Conservation (phyloP, 1,140 invertebrate genomes). For the Drosophila subpulchrella region DNA sequence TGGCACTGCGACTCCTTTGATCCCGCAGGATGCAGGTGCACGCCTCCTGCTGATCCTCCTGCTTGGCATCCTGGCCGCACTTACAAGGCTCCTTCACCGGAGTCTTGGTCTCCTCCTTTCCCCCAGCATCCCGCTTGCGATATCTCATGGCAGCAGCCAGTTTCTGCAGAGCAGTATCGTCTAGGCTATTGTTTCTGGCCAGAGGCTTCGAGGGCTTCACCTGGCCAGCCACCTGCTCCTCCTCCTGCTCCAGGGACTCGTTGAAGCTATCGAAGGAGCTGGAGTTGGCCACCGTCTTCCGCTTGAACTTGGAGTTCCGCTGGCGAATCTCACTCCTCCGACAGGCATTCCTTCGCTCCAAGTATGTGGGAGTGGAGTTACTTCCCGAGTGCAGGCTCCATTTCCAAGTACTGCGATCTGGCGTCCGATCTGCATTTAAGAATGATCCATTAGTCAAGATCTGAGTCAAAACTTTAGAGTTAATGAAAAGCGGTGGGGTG, state of each 20-base stretch:
- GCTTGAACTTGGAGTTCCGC: slow-evolving; percentile 87
- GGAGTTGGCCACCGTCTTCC: slow-evolving; percentile 78
- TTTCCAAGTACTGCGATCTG: slow-evolving; percentile 83
- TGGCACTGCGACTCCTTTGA: slow-evolving; percentile 55
- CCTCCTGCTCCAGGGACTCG: slow-evolving; percentile 56
- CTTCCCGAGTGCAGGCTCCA: slow-evolving; percentile 78
- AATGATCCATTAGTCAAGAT: slow-evolving; percentile 1
- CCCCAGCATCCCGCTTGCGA: slow-evolving; percentile 39
- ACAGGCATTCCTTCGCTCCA: slow-evolving; percentile 89
- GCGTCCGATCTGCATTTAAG: slow-evolving; percentile 69
- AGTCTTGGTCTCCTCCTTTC: slow-evolving; percentile 27
- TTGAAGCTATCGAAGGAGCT: slow-evolving; percentile 79
- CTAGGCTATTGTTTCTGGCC: slow-evolving; percentile 68
- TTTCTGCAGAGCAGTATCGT: slow-evolving; percentile 76
- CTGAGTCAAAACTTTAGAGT: neutral
- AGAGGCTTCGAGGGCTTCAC: slow-evolving; percentile 52
- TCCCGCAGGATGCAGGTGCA: slow-evolving; percentile 60
- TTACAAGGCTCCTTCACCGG: slow-evolving; percentile 52
- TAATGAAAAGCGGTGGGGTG: slow-evolving; percentile 34
- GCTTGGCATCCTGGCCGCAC: slow-evolving; percentile 21
- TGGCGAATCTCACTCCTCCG: slow-evolving; percentile 83
- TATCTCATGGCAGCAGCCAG: slow-evolving; percentile 66
- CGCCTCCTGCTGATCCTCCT: slow-evolving; percentile 6
- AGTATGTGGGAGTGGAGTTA: slow-evolving; percentile 95
- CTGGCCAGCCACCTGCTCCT: slow-evolving; percentile 2